Evolutionary conservation across 2,888 invertebrate genomes (phyloP).

Genomic region (Mayetiola destructor): DNA sequence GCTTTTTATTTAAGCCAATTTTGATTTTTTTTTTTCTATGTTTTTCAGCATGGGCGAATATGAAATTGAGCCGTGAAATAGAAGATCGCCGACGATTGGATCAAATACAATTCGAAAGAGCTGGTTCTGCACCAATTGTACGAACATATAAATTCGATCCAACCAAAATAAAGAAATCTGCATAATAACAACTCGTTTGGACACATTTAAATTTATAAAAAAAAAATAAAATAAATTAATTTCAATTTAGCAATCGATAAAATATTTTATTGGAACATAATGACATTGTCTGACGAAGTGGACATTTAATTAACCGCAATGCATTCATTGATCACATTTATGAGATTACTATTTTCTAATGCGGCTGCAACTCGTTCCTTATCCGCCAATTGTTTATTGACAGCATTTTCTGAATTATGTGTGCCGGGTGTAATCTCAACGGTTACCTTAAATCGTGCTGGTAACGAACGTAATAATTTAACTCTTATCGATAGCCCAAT

Average conservation of each 20-base stretch:
- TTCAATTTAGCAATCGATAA: not conserved
- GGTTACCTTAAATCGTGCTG: constrained; percentile 69
- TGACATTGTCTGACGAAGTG: not conserved
- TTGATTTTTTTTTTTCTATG: not conserved
- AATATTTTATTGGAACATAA: not conserved
- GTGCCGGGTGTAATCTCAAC: constrained; percentile 85
- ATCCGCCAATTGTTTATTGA: constrained; percentile 95
- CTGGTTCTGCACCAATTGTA: constrained; percentile 71
- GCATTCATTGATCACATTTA: constrained; percentile 91
- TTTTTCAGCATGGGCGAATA: constrained; percentile 59
- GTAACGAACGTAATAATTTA: constrained; percentile 71
- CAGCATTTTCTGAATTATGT: constrained; percentile 79
- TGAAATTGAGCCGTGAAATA: constrained; percentile 62
- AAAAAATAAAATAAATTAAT: not conserved
- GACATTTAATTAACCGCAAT: constrained; percentile 33
- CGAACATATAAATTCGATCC: constrained; percentile 84
- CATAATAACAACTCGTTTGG: not conserved
- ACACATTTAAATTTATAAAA: not conserved
- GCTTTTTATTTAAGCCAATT: not conserved
- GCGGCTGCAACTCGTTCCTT: constrained; percentile 97
- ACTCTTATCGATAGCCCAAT: constrained; percentile 82
- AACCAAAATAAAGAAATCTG: constrained; percentile 39
- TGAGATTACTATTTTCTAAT: constrained; percentile 78
- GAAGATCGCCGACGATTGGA: constrained; percentile 63
- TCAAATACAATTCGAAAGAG: constrained; percentile 61